phyloP scores from a whole-genome alignment of 2,888 invertebrate species.

The Orchesellides sinensis region DNA sequence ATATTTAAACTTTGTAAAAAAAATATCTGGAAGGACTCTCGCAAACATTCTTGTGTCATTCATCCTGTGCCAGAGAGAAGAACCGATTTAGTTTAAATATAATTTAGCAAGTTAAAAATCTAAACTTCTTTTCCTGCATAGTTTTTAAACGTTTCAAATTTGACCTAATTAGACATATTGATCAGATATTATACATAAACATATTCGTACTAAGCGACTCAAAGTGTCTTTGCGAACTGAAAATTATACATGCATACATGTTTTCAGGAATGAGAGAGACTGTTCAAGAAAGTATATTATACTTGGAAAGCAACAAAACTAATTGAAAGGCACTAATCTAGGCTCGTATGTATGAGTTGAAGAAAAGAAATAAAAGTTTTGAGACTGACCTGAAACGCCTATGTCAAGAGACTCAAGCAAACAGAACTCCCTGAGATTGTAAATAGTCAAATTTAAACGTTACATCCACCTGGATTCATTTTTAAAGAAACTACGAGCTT shows the following conservation, averaged over 20 bases:
- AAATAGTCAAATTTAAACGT: constrained; percentile 2
- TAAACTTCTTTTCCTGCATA: background rate
- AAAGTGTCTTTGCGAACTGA: too few species aligned
- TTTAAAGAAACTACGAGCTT: background rate
- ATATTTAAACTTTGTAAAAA: too few species aligned
- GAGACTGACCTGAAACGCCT: constrained; percentile 61
- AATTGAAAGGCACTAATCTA: background rate
- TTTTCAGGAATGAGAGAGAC: background rate
- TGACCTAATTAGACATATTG: background rate
- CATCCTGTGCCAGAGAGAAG: constrained; percentile 30
- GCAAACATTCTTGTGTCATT: constrained; percentile 27
- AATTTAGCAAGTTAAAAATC: background rate
- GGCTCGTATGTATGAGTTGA: background rate
- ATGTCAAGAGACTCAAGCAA: constrained; percentile 43
- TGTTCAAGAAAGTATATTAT: background rate
- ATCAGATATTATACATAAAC: too few species aligned
- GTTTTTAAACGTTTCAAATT: background rate
- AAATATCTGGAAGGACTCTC: background rate
- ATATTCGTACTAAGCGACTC: too few species aligned
- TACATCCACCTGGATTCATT: background rate
- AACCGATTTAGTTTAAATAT: background rate
- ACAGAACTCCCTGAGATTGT: constrained; percentile 8
- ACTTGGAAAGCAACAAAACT: background rate
- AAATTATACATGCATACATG: background rate
- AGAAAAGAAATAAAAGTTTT: constrained; percentile 5